Evolutionary conservation across 2,113 vertebrate genomes (phyloP).

Genomic region (Danionella cerebrum): DNA sequence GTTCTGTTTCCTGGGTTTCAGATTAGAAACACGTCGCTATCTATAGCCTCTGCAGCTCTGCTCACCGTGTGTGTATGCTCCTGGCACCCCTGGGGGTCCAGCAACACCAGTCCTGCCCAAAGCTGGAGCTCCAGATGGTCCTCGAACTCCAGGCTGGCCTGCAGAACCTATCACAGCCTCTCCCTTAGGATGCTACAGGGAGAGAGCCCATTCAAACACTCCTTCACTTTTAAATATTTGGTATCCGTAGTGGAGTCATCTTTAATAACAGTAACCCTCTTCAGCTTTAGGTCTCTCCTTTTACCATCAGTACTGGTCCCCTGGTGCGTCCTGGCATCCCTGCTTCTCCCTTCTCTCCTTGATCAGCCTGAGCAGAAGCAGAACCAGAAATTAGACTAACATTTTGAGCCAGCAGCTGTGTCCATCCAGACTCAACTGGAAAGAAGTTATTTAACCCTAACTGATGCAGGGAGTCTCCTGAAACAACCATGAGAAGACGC

Average conservation of each 20-base stretch:
- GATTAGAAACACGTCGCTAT: too few relatives aligned
- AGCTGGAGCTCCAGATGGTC: slow-evolving; percentile 77
- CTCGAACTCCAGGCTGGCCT: slow-evolving; percentile 77
- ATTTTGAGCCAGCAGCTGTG: too few relatives aligned
- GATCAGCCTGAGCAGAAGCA: slow-evolving; percentile 58
- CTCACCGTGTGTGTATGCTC: slow-evolving; percentile 59
- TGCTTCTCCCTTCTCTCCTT: slow-evolving; percentile 67
- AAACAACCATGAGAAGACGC: too few relatives aligned
- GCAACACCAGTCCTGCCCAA: slow-evolving; percentile 76
- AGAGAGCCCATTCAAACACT: too few relatives aligned
- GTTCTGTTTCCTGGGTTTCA: too few relatives aligned
- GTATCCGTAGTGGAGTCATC: too few relatives aligned
- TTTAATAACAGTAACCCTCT: too few relatives aligned
- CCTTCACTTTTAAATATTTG: too few relatives aligned
- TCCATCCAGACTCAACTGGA: neutral
- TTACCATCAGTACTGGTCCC: slow-evolving; percentile 73
- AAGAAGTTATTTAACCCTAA: too few relatives aligned
- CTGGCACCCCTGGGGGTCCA: slow-evolving; percentile 78
- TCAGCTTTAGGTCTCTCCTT: too few relatives aligned
- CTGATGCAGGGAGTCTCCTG: too few relatives aligned
- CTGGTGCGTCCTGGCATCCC: slow-evolving; percentile 67
- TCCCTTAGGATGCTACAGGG: slow-evolving; percentile 82
- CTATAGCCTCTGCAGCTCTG: slow-evolving; percentile 73
- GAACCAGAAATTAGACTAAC: too few relatives aligned
- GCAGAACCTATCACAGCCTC: slow-evolving; percentile 73